Conservation (phyloP, 2,113 vertebrate genomes). For the Camarhynchus parvulus region DNA sequence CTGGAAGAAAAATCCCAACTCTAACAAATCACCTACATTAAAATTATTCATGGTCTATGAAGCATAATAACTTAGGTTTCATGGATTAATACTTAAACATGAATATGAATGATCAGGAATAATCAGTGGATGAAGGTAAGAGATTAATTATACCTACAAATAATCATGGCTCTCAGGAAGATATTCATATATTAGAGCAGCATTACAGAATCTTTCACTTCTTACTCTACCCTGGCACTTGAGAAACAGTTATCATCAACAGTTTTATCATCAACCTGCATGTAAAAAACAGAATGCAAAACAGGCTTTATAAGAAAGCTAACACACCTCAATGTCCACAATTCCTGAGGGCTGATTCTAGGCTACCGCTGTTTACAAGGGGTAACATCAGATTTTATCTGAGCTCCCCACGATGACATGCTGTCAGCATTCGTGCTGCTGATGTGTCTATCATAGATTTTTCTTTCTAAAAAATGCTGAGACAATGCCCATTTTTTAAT, state of each 20-base stretch:
- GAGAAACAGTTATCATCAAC: background rate
- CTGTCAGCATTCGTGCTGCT: background rate
- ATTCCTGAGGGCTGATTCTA: background rate
- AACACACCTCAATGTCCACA: background rate
- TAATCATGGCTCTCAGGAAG: background rate
- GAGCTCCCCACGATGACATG: background rate
- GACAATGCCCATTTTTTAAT: background rate
- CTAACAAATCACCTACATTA: background rate
- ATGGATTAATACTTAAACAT: background rate
- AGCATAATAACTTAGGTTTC: background rate
- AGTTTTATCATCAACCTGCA: background rate
- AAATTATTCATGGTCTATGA: background rate
- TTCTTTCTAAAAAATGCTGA: background rate
- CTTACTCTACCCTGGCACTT: background rate
- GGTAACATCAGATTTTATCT: background rate
- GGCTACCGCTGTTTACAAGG: background rate
- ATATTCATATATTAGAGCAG: background rate
- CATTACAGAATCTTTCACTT: background rate
- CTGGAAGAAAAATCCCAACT: background rate
- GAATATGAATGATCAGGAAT: background rate
- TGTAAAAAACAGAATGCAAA: background rate
- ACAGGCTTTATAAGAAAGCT: background rate
- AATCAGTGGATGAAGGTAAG: background rate
- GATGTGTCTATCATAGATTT: background rate
- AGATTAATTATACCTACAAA: background rate